phyloP scores from a whole-genome alignment of 2,113 vertebrate genomes.

The Haliaeetus leucogaster region DNA sequence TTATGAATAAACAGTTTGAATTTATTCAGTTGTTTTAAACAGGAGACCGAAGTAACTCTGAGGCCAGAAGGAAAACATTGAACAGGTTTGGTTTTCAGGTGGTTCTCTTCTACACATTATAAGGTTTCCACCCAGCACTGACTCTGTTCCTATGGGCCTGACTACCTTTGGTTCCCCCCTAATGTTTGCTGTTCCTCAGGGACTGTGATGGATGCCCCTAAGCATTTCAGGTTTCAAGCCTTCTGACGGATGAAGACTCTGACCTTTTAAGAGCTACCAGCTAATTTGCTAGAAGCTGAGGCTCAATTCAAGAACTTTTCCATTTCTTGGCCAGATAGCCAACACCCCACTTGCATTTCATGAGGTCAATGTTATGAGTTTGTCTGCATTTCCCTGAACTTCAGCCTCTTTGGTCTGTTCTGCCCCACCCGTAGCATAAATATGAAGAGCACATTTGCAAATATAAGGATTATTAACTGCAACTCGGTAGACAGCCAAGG shows the following conservation, averaged over 20 bases:
- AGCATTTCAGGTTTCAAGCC: background rate
- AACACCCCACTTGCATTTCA: background rate
- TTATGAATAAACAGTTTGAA: background rate
- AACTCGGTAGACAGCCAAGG: background rate
- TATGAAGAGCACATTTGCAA: background rate
- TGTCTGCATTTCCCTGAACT: background rate
- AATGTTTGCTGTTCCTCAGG: background rate
- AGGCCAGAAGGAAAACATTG: background rate
- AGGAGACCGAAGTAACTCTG: background rate
- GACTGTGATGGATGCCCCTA: background rate
- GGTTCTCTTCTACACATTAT: background rate
- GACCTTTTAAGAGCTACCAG: background rate
- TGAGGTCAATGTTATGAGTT: background rate
- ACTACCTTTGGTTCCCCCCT: background rate
- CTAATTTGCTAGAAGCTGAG: background rate
- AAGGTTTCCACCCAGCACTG: background rate
- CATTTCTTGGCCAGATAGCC: background rate
- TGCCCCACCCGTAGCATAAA: background rate
- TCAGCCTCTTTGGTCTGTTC: background rate
- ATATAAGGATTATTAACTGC: background rate
- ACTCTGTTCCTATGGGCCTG: background rate
- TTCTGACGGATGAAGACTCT: background rate
- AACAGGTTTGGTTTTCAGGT: background rate
- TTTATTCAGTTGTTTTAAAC: background rate
- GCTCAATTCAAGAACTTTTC: background rate